Evolutionary conservation across 2,888 invertebrate species (phyloP), one percentile per base, ranked within the genome.

Genomic region (Hydroisotoma schaefferi): DNA sequence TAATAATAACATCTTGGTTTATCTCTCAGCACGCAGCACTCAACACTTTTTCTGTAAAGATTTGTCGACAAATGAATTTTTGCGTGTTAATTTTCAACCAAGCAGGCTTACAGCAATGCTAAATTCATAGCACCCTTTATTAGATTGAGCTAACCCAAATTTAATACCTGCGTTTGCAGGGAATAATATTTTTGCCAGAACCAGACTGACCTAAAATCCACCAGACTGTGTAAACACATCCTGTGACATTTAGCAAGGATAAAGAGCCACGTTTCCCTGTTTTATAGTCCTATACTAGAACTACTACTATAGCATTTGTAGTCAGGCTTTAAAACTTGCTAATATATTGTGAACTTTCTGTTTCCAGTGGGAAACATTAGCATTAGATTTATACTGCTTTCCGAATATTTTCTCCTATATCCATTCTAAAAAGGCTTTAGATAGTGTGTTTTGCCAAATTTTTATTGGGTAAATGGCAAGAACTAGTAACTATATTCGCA

Each of bases 11-110:
- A 6, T 46, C 46, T 46, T 46, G 46, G 46, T 52, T 52, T 52
- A 52, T 52, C 20, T 52, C 52, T 33, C 52, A 52, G 52, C 52
- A 37, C n/a, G 52, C 28, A 29, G n/a, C n/a, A 10, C 37, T 52
- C 52, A 52, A 52, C 52, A 52, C 23, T n/a, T n/a, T n/a, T n/a
- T n/a, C 33, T 20, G 5, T 20, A 52, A 18, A 4, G 12, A 49
- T 29, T 52, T 52, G 52, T 52, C 49, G 29, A 52, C 20, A 49
- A 20, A 29, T 22, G 20, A 12, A 26, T 52, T 49, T 10, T 40
- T 40, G 5, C 40, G n/a, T 40, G 5, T 15, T 5, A 40, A 15
- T 15, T 40, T 20, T 4, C 40, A 40, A 40, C 40, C 40, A 18
- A n/a, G n/a, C n/a, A n/a, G n/a, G n/a, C n/a, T n/a, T n/a, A n/a